phyloP scores from a whole-genome alignment of 2,797 vertebrate species.

The Poeciliopsis turneri region DNA sequence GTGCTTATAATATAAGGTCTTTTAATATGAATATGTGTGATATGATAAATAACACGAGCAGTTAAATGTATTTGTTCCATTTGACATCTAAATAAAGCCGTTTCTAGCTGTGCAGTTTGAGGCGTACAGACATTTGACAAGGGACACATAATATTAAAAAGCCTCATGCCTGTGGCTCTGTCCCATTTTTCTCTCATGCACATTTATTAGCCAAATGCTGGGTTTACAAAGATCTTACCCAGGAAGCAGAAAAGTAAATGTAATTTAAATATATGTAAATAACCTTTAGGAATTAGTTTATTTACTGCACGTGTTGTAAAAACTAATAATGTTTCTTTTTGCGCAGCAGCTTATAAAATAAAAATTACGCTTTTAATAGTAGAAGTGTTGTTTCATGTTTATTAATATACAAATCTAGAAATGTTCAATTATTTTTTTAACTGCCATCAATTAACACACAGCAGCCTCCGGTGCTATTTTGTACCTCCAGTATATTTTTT shows the following conservation, averaged over 20 bases:
- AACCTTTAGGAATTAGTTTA: neutral
- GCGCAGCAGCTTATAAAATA: neutral
- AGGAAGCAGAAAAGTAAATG: neutral
- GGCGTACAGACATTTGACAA: neutral
- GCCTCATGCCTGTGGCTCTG: conserved; percentile 28
- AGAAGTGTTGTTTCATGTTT: neutral
- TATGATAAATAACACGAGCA: neutral
- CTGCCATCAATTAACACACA: neutral
- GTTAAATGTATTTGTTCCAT: conserved; percentile 11
- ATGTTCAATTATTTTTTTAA: neutral
- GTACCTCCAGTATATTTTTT: neutral
- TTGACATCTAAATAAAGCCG: conserved; percentile 4
- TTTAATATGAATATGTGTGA: neutral
- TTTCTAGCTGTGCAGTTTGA: conserved; percentile 6
- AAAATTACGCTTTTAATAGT: neutral
- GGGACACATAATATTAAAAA: conserved; percentile 38
- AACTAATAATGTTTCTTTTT: neutral
- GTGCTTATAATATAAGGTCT: neutral
- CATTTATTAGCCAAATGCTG: conserved; percentile 2
- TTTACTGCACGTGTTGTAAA: neutral
- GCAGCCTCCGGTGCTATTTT: neutral
- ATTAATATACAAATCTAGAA: neutral
- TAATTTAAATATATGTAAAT: neutral
- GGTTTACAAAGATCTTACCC: neutral
- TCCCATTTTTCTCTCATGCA: conserved; percentile 31